Conservation (phyloP, 2,797 vertebrate species). For the Tapirus indicus region DNA sequence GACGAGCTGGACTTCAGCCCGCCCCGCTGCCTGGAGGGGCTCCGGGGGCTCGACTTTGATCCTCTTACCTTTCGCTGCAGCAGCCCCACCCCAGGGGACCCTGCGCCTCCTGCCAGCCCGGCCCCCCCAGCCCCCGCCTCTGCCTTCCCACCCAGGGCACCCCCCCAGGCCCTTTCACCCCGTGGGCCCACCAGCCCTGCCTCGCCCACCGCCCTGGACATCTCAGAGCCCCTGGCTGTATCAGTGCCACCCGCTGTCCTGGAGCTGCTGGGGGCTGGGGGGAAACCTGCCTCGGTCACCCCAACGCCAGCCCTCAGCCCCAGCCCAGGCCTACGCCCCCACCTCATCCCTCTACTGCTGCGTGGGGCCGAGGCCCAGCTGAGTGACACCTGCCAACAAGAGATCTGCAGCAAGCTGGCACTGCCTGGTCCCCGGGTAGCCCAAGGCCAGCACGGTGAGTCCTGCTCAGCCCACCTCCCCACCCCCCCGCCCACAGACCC, state of each 20-base stretch:
- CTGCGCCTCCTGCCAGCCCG: conserved; percentile 82
- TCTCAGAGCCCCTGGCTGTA: conserved; percentile 89
- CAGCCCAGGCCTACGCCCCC: conserved; percentile 82
- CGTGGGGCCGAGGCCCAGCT: conserved; percentile 89
- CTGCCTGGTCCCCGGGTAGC: conserved; percentile 67
- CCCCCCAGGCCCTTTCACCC: conserved; percentile 74
- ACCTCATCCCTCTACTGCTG: conserved; percentile 90
- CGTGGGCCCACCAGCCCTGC: conserved; percentile 81
- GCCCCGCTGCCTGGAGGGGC: conserved; percentile 85
- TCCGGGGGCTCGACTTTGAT: conserved; percentile 84
- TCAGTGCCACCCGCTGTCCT: conserved; percentile 90
- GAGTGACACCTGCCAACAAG: conserved; percentile 88
- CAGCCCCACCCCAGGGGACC: conserved; percentile 84
- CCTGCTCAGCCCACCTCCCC: background rate
- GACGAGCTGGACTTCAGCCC: conserved; percentile 90
- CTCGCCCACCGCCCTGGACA: conserved; percentile 85
- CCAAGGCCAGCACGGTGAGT: conserved; percentile 71
- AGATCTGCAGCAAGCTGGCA: conserved; percentile 87
- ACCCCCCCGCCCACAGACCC: background rate
- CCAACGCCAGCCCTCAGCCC: conserved; percentile 81
- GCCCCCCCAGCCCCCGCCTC: conserved; percentile 75
- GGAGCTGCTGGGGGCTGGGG: conserved; percentile 89
- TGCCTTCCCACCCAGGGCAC: conserved; percentile 76
- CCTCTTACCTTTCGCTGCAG: conserved; percentile 90
- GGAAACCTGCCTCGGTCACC: conserved; percentile 77